Evolutionary conservation across 2,888 invertebrate genomes (phyloP), one percentile per base, ranked within the genome.

Genomic region (Euspilapteryx auroguttella): DNA sequence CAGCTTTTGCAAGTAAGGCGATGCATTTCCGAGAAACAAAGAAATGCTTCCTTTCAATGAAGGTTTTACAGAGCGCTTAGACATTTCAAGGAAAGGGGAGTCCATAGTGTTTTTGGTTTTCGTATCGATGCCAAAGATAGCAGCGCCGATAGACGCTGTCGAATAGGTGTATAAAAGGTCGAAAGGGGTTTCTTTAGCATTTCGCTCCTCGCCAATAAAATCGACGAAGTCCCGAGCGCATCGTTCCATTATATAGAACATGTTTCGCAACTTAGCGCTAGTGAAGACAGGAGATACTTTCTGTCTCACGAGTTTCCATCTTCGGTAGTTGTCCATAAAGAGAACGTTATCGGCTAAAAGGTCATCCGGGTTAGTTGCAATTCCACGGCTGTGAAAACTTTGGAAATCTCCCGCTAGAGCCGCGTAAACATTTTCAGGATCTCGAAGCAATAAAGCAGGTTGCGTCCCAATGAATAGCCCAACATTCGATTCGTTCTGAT

Each of bases 71-170:
- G 46, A 34, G 33, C 51, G 51, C 47, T 48, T 46, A 15, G 49
- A 44, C 55, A 59, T 57, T 25, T 31, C 29, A 28, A 52, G 33
- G 27, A 59, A 68, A 14, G 55, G 63, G 3, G 49, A 68, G 20
- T 69, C 46, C 55, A 66, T 57, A 1, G 54, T 47, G 25, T 49
- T 61, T 5, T 51, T 43, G 2, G 45, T 43, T 21, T 51, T 41
- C 5, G 56, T 53, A 25, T 66, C 61, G 12, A 77, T 53, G 0
- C 77, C 77, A 33, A 77, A 75, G 0, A 75, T 53, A 5, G 65
- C 49, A 2, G 66, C 56, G 3, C 53, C 61, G 14, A 69, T 61
- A 0, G 61, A 49, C 2, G 56, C 52, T 2, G 59, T 51, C 1
- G 57, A 57, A 22, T 54, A 68, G 0, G 49, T 57, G 24, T 54